Percentiles rank a stretch among this genome's conserved stretches.
phyloP scores from a whole-genome alignment of 2,888 invertebrate genomes.

The Diloba caeruleocephala region DNA sequence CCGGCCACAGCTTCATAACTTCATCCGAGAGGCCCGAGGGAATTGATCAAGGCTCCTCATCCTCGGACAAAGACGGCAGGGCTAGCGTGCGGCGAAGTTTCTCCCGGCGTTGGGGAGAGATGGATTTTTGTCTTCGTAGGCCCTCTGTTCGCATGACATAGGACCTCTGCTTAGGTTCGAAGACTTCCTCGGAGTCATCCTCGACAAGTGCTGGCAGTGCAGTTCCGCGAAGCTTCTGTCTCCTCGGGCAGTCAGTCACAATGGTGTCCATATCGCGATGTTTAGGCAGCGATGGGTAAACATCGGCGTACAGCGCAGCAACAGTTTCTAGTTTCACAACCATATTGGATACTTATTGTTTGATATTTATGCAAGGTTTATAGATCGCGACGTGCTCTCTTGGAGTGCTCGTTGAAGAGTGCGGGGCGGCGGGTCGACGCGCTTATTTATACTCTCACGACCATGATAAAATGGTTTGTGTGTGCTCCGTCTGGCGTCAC shows the following conservation, averaged over 20 bases:
- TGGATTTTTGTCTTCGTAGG: slow-evolving; percentile 80
- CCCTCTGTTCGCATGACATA: slow-evolving; percentile 75
- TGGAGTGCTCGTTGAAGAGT: slow-evolving; percentile 68
- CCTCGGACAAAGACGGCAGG: slow-evolving; percentile 83
- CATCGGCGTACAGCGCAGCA: slow-evolving; percentile 73
- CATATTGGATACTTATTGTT: slow-evolving; percentile 63
- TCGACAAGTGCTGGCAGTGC: slow-evolving; percentile 76
- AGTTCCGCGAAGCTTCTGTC: slow-evolving; percentile 69
- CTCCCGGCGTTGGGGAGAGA: slow-evolving; percentile 80
- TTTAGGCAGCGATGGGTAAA: slow-evolving; percentile 70
- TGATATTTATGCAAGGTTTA: slow-evolving; percentile 35
- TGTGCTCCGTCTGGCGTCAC: slow-evolving; percentile 67
- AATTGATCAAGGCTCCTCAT: slow-evolving; percentile 83
- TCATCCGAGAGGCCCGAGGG: slow-evolving; percentile 66
- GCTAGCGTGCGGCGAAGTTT: slow-evolving; percentile 77
- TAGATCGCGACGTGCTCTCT: slow-evolving; percentile 64
- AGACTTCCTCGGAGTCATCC: slow-evolving; percentile 75
- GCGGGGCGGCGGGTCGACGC: slow-evolving; percentile 66
- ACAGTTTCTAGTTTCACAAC: slow-evolving; percentile 80
- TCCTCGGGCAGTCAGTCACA: slow-evolving; percentile 68
- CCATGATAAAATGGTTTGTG: slow-evolving; percentile 64
- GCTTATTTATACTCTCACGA: slow-evolving; percentile 70
- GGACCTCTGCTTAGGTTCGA: slow-evolving; percentile 69
- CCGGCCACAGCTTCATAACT: slow-evolving; percentile 72
- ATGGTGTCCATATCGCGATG: slow-evolving; percentile 70